phyloP scores from a whole-genome alignment of 30 jellyfish, hydroid and myxozoan species.

The Morbakka virulenta region DNA sequence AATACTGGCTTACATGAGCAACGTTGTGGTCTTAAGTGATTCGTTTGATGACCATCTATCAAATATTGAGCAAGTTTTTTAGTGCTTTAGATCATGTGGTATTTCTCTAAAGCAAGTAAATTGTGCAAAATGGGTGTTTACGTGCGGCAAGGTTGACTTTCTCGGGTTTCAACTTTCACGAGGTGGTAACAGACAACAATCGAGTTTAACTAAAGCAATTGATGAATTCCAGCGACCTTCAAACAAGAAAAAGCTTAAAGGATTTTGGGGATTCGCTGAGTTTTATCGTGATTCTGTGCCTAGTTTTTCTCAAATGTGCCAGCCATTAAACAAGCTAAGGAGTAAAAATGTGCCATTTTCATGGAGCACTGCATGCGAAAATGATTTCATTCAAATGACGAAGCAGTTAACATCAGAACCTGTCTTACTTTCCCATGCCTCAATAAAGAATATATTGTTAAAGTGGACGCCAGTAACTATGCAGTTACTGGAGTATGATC shows the following conservation, averaged over 20 bases:
- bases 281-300: too few relatives aligned
- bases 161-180: constrained; percentile 3
- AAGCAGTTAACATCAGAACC: too few relatives aligned
- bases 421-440: background rate
- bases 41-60: constrained; percentile 9
- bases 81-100: background rate
- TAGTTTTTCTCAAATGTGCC: background rate
- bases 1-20: constrained; percentile 34
- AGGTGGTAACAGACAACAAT: background rate
- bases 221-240: constrained; percentile 2
- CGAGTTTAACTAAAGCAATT: background rate
- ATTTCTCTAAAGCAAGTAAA: background rate
- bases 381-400: too few relatives aligned
- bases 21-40: constrained; percentile 26
- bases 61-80: too few relatives aligned
- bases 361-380: too few relatives aligned
- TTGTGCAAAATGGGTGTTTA: constrained; percentile 5
- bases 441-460: constrained; percentile 4
- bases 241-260: background rate
- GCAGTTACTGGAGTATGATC: too few relatives aligned
- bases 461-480: too few relatives aligned
- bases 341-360: too few relatives aligned
- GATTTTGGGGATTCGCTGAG: constrained; percentile 29
- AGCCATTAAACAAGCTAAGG: too few relatives aligned
- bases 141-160: background rate